Conservation (phyloP, 92 coral and sea anemone genomes). For the Micromussa lordhowensis region DNA sequence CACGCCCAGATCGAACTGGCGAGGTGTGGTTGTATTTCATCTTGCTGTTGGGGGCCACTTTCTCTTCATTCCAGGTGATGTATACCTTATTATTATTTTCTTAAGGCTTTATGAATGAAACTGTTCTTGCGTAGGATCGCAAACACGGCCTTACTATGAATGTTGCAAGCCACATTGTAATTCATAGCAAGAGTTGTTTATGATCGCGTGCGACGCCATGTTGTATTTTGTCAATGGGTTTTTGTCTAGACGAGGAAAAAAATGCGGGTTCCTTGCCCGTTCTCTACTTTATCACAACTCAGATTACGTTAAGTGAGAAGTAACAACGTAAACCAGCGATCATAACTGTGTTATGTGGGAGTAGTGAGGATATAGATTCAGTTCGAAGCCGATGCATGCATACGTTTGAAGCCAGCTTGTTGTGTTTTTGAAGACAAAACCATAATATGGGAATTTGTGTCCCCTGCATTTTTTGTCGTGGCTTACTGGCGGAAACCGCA, state of each 20-base stretch:
- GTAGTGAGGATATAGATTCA: not conserved
- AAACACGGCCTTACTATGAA: not conserved
- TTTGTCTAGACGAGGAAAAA: not conserved
- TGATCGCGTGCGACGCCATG: conserved; percentile 25
- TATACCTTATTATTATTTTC: not conserved
- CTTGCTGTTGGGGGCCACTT: not conserved
- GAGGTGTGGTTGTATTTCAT: conserved; percentile 36
- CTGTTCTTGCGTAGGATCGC: not conserved
- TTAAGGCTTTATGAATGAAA: too few relatives aligned
- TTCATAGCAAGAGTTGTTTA: not conserved
- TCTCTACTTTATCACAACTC: not conserved
- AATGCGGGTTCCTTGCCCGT: not conserved
- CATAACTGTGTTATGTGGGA: not conserved
- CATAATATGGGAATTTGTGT: not conserved
- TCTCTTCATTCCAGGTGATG: conserved; percentile 27
- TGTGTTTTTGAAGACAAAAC: not conserved
- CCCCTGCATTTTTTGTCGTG: not conserved
- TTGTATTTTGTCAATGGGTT: conserved; percentile 17
- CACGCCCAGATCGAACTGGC: conserved; percentile 28
- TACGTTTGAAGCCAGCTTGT: not conserved
- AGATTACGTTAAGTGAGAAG: not conserved
- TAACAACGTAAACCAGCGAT: not conserved
- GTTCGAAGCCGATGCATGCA: not conserved
- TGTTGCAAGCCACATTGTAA: not conserved
- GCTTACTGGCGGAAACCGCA: not conserved